Conservation (phyloP, 2,113 vertebrate genomes). For the Callocephalon fimbriatum region DNA sequence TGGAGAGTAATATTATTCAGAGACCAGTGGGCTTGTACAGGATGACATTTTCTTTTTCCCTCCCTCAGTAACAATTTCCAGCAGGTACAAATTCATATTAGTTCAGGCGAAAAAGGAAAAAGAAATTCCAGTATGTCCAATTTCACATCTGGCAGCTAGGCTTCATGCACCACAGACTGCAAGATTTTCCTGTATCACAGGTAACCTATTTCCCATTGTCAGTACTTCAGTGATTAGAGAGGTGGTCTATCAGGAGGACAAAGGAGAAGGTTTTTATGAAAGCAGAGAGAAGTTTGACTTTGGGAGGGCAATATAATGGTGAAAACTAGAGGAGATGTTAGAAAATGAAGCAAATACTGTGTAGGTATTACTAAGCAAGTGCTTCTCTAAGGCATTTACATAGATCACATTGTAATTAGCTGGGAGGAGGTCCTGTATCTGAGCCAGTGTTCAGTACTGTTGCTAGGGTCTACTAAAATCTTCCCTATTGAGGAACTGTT, state of each 20-base stretch:
- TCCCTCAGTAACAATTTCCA: neutral
- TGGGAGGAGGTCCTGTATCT: neutral
- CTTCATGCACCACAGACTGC: neutral
- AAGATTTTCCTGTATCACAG: neutral
- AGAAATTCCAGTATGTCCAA: neutral
- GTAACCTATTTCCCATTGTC: neutral
- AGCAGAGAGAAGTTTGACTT: neutral
- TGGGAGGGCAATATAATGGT: neutral
- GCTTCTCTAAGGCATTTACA: neutral
- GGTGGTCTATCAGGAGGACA: neutral
- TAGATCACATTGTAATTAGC: neutral
- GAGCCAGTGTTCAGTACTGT: neutral
- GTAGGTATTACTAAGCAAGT: neutral
- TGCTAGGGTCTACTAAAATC: neutral
- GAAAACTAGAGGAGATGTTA: neutral
- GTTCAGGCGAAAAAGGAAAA: neutral
- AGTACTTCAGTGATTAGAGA: neutral
- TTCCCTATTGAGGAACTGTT: neutral
- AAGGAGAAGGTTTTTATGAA: neutral
- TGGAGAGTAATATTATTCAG: neutral
- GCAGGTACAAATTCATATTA: neutral
- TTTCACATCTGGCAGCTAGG: neutral
- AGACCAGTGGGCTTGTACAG: neutral
- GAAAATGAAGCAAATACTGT: neutral
- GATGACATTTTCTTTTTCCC: neutral